A percentile compares a stretch with the other conserved stretches of the same genome.
Conservation (phyloP, 1,140 invertebrate genomes). For the Caerostris extrusa region DNA sequence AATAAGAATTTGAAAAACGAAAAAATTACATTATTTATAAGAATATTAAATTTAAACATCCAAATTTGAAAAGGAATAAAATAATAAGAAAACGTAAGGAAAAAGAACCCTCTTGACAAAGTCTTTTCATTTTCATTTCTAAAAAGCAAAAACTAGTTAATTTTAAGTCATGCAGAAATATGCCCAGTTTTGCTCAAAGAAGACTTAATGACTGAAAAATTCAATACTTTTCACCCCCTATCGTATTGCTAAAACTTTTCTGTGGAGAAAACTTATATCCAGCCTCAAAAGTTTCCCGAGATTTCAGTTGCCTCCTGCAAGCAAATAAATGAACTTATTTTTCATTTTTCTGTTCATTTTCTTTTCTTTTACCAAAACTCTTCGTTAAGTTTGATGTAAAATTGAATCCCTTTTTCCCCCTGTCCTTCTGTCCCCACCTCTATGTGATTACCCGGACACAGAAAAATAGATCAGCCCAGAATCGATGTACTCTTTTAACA, state of each 20-base stretch:
- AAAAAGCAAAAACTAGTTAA: no score
- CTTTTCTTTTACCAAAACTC: background rate
- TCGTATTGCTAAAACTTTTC: background rate
- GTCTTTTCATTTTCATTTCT: no score
- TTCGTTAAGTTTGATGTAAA: background rate
- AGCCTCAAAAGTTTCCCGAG: background rate
- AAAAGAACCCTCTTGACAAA: no score
- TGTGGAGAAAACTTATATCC: no score
- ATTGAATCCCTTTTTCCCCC: background rate
- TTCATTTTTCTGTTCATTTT: background rate
- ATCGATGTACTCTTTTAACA: constrained; percentile 56
- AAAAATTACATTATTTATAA: no score
- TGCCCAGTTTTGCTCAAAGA: background rate
- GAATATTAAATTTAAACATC: no score
- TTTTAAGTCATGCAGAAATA: no score
- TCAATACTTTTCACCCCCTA: background rate
- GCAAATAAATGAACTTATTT: background rate
- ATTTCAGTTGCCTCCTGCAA: background rate
- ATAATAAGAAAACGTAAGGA: no score
- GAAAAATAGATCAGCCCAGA: background rate
- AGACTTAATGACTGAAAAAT: constrained; percentile 2
- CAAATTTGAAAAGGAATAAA: no score
- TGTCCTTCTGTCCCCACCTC: background rate
- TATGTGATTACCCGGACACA: constrained; percentile 37
- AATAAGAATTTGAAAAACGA: no score